Conservation (phyloP, 2,797 vertebrate genomes). For the Thripadectes ignobilis region DNA sequence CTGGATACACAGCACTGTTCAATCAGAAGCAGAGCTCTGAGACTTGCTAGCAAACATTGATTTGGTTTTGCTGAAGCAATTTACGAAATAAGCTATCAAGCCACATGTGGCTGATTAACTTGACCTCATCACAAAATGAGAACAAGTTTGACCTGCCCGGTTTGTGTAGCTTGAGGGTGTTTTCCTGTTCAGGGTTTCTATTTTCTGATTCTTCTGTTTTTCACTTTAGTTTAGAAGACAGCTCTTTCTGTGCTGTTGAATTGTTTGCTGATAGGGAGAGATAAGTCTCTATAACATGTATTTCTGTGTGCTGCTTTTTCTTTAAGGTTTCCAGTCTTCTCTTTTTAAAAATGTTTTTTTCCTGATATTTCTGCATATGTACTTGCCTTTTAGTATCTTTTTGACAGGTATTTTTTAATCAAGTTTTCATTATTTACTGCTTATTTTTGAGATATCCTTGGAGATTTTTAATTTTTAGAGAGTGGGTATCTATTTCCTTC, state of each 20-base stretch:
- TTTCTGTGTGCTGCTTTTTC: background rate
- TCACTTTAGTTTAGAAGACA: background rate
- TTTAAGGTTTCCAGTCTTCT: background rate
- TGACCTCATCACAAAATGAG: conserved; percentile 59
- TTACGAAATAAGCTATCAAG: conserved; percentile 63
- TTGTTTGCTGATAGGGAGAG: background rate
- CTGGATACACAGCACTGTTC: background rate
- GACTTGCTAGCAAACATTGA: conserved; percentile 52
- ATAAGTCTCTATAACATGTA: background rate
- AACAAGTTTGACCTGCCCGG: conserved; percentile 47
- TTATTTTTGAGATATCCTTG: background rate
- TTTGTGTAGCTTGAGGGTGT: conserved; percentile 16
- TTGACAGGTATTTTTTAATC: background rate
- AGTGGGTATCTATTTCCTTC: background rate
- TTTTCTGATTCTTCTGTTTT: background rate
- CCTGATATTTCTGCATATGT: background rate
- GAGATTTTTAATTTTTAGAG: conserved; percentile 20
- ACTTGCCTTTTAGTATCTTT: background rate
- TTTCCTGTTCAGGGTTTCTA: background rate
- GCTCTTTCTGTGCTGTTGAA: background rate
- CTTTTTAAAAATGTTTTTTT: background rate
- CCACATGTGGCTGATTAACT: conserved; percentile 65
- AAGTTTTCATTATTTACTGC: background rate
- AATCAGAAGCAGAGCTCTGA: conserved; percentile 52
- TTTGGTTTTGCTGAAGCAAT: conserved; percentile 54